These are phyloP conservation scores for Calliphora vomitoria DNA, from an alignment of 2,888 invertebrate genomes.

Conservation along the genomic window DNA sequence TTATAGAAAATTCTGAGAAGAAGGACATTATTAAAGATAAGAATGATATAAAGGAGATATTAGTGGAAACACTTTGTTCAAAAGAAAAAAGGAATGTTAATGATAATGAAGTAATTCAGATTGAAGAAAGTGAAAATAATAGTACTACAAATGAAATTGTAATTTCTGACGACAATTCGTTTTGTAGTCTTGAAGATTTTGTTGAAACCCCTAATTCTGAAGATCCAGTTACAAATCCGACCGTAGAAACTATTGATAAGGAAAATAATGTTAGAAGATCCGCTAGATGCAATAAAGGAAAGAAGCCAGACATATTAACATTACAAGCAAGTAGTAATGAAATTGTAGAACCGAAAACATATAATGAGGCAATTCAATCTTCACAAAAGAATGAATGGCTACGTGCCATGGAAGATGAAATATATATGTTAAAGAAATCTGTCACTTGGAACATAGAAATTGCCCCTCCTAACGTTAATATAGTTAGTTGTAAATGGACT, in stretches of 20 bases:
- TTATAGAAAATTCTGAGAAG: too few relatives aligned
- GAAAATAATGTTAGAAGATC: conserved; percentile 10
- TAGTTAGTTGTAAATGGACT: conserved; percentile 10
- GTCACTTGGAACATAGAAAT: neutral
- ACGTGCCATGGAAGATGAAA: neutral
- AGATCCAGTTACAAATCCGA: neutral
- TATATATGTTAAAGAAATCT: conserved; percentile 2
- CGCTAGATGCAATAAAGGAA: conserved; percentile 8
- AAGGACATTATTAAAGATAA: too few relatives aligned
- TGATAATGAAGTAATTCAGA: too few relatives aligned
- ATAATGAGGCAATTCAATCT: neutral
- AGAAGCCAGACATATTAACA: conserved; percentile 1
- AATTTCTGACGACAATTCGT: too few relatives aligned
- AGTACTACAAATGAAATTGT: too few relatives aligned
- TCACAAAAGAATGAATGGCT: neutral
- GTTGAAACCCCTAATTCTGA: neutral
- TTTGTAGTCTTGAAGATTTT: too few relatives aligned
- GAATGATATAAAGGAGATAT: too few relatives aligned
- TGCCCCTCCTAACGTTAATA: conserved; percentile 8
- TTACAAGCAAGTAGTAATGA: neutral
- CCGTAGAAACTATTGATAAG: neutral
- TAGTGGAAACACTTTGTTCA: too few relatives aligned
- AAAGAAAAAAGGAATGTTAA: too few relatives aligned
- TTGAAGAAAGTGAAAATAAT: too few relatives aligned
- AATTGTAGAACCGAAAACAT: conserved; percentile 14